Base-by-base conservation (phyloP, 2,797 vertebrate genomes). In the Monodelphis domestica region DNA sequence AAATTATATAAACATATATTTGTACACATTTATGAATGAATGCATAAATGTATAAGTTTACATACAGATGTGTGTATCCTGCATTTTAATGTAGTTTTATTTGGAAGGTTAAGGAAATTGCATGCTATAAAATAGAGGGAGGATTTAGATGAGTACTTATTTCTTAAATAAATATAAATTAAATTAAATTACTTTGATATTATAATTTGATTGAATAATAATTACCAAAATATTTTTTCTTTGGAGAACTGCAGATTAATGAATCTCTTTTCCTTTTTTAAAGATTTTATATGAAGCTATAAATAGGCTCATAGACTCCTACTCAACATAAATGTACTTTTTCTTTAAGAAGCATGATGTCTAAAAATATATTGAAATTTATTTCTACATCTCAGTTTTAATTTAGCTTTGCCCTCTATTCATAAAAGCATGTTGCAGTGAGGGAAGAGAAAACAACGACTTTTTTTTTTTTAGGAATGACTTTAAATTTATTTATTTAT, bases 121-220 rank as follows among this genome's bases (percentile, higher is more conserved):
- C 54, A 91, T 94, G 14, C 45, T 95, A 95, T 95, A 96, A 95
- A 92, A 93, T 88, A 95, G 63, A 94, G 91, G 84, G 88, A 89
- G 54, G 87, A 93, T 95, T 56, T 26, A 15, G 51, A 94, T 95
- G 87, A 55, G 15, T 17, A 59, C 90, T 53, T 53, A 7, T 53
- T 96, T 94, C 92, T 78, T 90, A 96, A 93, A 51, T n/a, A n/a
- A n/a, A n/a, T n/a, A n/a, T n/a, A n/a, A n/a, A n/a, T n/a, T 10
- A 91, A 30, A 92, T 84, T 94, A 89, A 94, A 4, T 93, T 95
- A 94, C 14, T 94, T 0, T 89, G 91, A 89, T 89, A 89, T 88
- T 53, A 63, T 94, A 94, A 90, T 93, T 94, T 94, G 91, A 97
- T 54, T 93, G 89, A 95, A 89, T 92, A 90, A 91, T 21, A 94